Base-by-base conservation (phyloP, 1,140 invertebrate species). In the Drosophila pseudoananassae region DNA sequence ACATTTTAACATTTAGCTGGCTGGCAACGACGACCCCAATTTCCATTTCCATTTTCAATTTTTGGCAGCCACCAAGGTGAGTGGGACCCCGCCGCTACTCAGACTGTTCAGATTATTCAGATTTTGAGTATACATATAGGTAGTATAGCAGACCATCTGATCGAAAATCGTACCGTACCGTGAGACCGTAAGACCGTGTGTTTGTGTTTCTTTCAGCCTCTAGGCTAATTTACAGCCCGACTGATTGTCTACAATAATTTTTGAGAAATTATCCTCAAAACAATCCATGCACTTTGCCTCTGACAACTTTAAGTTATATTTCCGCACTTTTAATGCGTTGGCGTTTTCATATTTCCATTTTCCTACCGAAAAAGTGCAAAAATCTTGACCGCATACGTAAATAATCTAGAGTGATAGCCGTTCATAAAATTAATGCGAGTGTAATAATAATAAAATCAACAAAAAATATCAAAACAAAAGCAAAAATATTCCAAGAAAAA, bases 161-260 rank as follows among this genome's bases (percentile, higher is more conserved):
- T 59, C 57, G 29, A 47, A 20, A 43, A 36, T 49, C 49, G 45
- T 36, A 63, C 53, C 51, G 60, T 17, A 20, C 20, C 20, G 20
- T 20, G 20, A 20, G 20, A 20, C 20, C 20, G 20, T 23, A 7
- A 8, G 25, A 27, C 25, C 5, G 25, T 27, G 23, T 66, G 59
- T 66, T 66, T 59, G 33, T 81, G 57, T 72, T 59, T 61, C 25
- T 60, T 66, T 75, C 6, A 45, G 47, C 36, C 31, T 20, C 49
- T 66, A 56, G 43, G 77, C 66, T 81, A 81, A 80, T 72, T 80
- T 81, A 81, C 59, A 76, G 52, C 10, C 72, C 56, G 57, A 81
- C 49, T 76, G 78, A 81, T 78, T 78, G 76, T 78, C 76, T 78
- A 78, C 76, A 81, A 76, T 81, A 81, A 81, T 81, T 81, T 73